Evolutionary conservation across 2,888 invertebrate genomes (phyloP), one percentile per base, ranked within the genome.

Genomic region (Eilema griseolum): DNA sequence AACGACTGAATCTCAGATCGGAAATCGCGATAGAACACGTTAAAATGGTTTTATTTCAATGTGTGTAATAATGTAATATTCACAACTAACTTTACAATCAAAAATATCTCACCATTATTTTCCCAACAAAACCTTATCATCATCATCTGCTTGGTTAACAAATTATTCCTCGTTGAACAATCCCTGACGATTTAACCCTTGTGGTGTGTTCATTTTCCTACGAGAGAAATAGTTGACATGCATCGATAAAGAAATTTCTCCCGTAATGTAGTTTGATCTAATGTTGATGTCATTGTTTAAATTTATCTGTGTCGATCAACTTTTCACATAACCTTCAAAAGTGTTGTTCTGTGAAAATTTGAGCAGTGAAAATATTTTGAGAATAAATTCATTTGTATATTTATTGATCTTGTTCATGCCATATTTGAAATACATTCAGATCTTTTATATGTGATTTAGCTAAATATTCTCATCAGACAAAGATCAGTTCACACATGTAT

Each of bases 301-400:
- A 16, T 14, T 26, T 12, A 28, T 28, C 28, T 2, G 2, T 67
- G 61, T 73, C 57, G n/a, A 66, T 67, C 66, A 79, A 37, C 73
- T 71, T 70, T 56, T 70, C 61, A 70, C 66, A 67, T 69, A 70
- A 71, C 75, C n/a, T 3, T 41, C 41, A 41, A 16, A 16, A 3
- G 16, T 41, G 41, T 41, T 11, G 31, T 12, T 26, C 16, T 57
- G 37, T 66, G 61, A 67, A 61, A 33, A 52, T 26, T 52, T 16
- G 61, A 31, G n/a, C 37, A 41, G 28, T 37, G 24, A 46, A 10
- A 60, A 52, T 46, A 26, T 60, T 64, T 23, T 64, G 52, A 52
- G 24, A 46, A 46, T 61, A 46, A 28, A 46, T 61, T 41, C n/a
- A 14, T 57, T 63, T 63, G n/a, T 16, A 61, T 14, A 2, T 12